Percentiles rank a stretch among this genome's conserved stretches.
Conservation (phyloP, 2,888 invertebrate species). For the Apodemia zela region DNA sequence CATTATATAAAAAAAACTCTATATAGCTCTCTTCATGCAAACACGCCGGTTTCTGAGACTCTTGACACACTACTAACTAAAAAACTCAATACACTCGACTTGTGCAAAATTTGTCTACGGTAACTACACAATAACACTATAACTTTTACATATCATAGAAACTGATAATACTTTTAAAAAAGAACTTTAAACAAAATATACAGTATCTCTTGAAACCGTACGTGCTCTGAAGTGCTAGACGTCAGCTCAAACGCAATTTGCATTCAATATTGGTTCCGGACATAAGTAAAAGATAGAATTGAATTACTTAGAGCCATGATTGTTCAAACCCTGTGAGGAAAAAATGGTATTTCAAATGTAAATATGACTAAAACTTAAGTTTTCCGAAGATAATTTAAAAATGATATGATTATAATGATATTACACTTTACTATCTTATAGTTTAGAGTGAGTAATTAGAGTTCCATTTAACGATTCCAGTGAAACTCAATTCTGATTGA, state of each 20-base stretch:
- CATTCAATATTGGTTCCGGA: neutral
- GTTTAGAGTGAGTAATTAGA: too few relatives aligned
- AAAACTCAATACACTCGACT: too few relatives aligned
- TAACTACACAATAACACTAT: neutral
- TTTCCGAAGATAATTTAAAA: too few relatives aligned
- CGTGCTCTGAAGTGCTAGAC: neutral
- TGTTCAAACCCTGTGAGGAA: neutral
- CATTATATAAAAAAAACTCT: too few relatives aligned
- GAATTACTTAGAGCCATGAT: neutral
- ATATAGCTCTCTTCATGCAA: too few relatives aligned
- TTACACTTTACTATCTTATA: too few relatives aligned
- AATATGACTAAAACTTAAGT: too few relatives aligned
- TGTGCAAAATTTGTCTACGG: neutral
- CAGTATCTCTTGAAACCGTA: neutral
- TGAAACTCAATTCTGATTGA: too few relatives aligned
- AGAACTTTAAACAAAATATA: neutral
- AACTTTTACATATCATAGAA: neutral
- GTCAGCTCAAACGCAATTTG: slow-evolving; percentile 1
- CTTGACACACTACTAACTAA: too few relatives aligned
- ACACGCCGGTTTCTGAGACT: too few relatives aligned
- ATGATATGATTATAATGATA: too few relatives aligned
- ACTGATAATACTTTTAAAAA: neutral
- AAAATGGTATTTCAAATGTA: neutral
- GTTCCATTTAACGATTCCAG: too few relatives aligned
- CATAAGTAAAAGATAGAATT: neutral